Percentiles rank a stretch among this genome's conserved stretches.
Evolutionary conservation across 1,140 invertebrate genomes (phyloP).

Genomic region (Drosophila mojavensis): DNA sequence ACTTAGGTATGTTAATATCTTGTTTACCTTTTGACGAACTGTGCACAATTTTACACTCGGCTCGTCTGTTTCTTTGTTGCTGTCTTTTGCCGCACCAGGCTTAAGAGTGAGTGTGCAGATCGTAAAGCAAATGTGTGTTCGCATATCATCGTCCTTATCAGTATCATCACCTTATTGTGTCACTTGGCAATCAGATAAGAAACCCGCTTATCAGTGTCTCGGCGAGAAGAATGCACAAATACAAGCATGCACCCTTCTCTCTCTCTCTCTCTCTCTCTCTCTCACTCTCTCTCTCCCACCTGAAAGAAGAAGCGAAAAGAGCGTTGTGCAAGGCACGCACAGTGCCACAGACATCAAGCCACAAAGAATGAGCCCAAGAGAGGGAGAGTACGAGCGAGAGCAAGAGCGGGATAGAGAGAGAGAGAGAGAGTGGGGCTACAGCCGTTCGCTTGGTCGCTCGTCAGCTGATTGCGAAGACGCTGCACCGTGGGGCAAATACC

Average conservation of each 20-base stretch:
- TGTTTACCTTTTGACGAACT: too few relatives aligned
- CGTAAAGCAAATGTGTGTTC: conserved; percentile 40
- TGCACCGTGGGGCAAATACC: neutral
- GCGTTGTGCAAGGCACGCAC: neutral
- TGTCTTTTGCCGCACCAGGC: conserved; percentile 3
- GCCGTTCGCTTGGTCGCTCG: neutral
- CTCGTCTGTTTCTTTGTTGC: too few relatives aligned
- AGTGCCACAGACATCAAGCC: neutral
- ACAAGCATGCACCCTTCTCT: neutral
- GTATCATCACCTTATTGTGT: conserved; percentile 58
- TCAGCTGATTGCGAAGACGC: conserved; percentile 7
- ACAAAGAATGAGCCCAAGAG: neutral
- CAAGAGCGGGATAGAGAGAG: neutral
- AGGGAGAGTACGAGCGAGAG: neutral
- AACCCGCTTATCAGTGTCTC: conserved; percentile 40
- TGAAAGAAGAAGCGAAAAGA: neutral
- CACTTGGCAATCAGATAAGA: conserved; percentile 58
- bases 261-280: neutral
- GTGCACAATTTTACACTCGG: too few relatives aligned
- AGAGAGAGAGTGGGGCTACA: neutral
- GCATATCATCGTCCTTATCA: conserved; percentile 35
- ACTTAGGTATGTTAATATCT: too few relatives aligned
- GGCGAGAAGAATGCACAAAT: conserved; percentile 12
- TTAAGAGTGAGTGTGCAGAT: conserved; percentile 49
- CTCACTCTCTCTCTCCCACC: neutral